Evolutionary conservation across 1,140 invertebrate species (phyloP).

Genomic region (Antheraea mylitta): DNA sequence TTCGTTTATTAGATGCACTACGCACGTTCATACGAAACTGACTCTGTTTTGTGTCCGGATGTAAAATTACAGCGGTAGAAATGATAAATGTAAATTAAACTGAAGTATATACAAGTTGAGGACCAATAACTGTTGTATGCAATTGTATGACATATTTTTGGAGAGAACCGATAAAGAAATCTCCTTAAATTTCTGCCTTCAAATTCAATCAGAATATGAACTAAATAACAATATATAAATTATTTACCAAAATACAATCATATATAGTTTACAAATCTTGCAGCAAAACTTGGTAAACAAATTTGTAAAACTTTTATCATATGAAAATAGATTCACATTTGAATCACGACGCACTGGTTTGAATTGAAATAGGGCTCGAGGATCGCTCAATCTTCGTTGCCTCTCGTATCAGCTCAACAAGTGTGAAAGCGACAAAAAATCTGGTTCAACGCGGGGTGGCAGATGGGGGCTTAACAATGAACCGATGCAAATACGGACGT

Average conservation of each 20-base stretch:
- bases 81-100: neutral
- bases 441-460: slow-evolving; percentile 13
- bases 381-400: slow-evolving; percentile 6
- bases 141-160: no score
- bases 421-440: slow-evolving; percentile 26
- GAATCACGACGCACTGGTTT: slow-evolving; percentile 2
- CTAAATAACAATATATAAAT: no score
- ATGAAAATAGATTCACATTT: slow-evolving; percentile 10
- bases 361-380: slow-evolving; percentile 7
- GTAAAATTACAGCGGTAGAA: slow-evolving; percentile 2
- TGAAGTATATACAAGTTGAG: no score
- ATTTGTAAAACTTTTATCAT: neutral
- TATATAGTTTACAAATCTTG: neutral
- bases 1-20: slow-evolving; percentile 41
- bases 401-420: slow-evolving; percentile 19
- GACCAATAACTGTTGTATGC: no score
- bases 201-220: no score
- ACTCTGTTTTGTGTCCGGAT: slow-evolving; percentile 21
- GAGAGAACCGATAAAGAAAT: no score
- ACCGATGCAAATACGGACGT: slow-evolving; percentile 34
- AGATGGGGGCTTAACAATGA: slow-evolving; percentile 30
- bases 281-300: neutral
- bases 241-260: neutral
- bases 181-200: no score
- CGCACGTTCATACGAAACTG: neutral